phyloP scores from a whole-genome alignment of 2,888 invertebrate species.

The Chirona hameri region DNA sequence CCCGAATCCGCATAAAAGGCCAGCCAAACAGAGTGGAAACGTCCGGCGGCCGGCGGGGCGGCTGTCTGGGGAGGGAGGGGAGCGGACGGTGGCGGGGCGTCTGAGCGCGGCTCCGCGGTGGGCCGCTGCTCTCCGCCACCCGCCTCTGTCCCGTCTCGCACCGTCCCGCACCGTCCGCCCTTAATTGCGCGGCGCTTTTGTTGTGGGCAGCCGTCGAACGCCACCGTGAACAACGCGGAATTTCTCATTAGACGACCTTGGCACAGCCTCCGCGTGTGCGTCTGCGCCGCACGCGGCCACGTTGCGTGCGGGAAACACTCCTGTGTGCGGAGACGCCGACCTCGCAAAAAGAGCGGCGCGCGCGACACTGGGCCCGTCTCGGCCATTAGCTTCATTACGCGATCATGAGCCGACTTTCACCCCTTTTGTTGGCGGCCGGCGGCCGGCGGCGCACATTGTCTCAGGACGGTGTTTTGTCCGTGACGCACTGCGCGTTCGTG shows the following conservation, averaged over 20 bases:
- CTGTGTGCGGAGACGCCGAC: not conserved
- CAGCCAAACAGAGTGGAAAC: not conserved
- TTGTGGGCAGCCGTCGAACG: not conserved
- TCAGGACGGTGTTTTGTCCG: not conserved
- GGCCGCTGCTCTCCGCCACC: not conserved
- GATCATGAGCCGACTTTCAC: conserved; percentile 6
- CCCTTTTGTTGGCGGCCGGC: not conserved
- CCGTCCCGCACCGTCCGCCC: not conserved
- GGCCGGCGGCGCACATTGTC: not conserved
- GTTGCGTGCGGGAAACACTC: not conserved
- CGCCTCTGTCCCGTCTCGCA: not conserved
- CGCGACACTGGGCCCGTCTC: not conserved
- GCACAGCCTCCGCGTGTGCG: not conserved
- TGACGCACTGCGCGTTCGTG: not conserved
- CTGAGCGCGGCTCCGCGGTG: not conserved
- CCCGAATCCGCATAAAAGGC: not conserved
- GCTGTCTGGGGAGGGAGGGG: not conserved
- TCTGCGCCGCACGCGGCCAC: not conserved
- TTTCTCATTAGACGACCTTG: conserved; percentile 2
- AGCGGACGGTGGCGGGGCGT: not conserved
- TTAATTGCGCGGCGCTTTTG: conserved; percentile 10
- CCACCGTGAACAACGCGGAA: not conserved
- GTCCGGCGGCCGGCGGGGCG: not conserved
- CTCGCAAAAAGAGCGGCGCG: not conserved
- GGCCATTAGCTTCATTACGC: not conserved